These are phyloP conservation scores for Oryzias curvinotus DNA, from an alignment of 2,113 vertebrate genomes.

Conservation along the genomic window DNA sequence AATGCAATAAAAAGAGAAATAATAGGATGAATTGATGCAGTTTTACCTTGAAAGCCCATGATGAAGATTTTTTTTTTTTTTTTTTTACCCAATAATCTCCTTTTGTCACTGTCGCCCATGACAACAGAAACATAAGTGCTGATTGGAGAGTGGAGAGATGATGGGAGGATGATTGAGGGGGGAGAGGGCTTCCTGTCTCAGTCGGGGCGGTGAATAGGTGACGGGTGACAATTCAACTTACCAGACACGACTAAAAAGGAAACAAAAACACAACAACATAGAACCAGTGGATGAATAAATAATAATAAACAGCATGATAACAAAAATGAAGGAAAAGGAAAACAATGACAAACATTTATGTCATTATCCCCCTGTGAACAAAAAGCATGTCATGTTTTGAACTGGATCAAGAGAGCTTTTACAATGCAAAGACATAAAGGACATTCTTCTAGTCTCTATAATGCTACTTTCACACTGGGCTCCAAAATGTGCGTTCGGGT, in stretches of 20 bases:
- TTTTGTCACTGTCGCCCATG: conserved; percentile 86
- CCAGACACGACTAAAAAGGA: conserved; percentile 97
- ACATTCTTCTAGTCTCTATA: no score
- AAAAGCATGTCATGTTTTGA: conserved; percentile 35
- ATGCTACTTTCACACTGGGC: no score
- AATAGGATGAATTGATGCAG: conserved; percentile 68
- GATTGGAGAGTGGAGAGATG: conserved; percentile 91
- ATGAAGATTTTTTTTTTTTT: conserved; percentile 35
- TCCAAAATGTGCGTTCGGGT: no score
- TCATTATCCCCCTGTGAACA: conserved; percentile 30
- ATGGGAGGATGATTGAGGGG: conserved; percentile 86
- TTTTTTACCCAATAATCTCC: conserved; percentile 91
- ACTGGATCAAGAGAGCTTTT: no score
- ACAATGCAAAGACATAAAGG: no score
- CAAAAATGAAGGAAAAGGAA: conserved; percentile 53
- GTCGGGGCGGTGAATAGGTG: conserved; percentile 92
- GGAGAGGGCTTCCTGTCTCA: conserved; percentile 90
- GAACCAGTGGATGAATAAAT: conserved; percentile 80
- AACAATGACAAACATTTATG: conserved; percentile 47
- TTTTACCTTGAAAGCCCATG: conserved; percentile 90
- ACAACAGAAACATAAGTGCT: conserved; percentile 90
- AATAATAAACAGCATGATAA: conserved; percentile 63
- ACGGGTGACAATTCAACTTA: conserved; percentile 99
- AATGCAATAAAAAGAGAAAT: conserved; percentile 62
- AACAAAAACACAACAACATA: conserved; percentile 88